Conservation (phyloP, 2,888 invertebrate genomes). For the Nomada fabriciana region DNA sequence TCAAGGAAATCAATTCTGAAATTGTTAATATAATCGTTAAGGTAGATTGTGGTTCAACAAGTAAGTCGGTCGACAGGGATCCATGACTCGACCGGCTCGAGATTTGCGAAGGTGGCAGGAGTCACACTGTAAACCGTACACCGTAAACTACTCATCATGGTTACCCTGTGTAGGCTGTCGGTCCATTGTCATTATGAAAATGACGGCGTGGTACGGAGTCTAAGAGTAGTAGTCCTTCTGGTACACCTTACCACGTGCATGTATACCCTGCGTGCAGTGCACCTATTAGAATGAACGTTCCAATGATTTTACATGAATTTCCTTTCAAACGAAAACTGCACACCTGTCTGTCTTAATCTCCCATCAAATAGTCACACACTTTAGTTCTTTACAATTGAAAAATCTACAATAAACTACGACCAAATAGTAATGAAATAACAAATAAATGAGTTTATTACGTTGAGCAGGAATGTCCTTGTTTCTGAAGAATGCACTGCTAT, state of each 20-base stretch:
- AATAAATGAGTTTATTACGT: too few species aligned
- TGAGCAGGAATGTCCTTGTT: too few species aligned
- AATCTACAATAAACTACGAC: too few species aligned
- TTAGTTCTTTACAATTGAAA: too few species aligned
- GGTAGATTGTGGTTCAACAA: constrained; percentile 9
- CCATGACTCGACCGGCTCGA: constrained; percentile 54
- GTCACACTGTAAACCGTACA: constrained; percentile 66
- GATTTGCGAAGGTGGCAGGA: constrained; percentile 75
- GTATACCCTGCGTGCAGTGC: constrained; percentile 11
- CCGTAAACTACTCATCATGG: constrained; percentile 75
- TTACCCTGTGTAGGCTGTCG: constrained; percentile 65
- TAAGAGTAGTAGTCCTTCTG: constrained; percentile 64
- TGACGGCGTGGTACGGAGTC: constrained; percentile 67
- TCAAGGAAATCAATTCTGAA: not conserved
- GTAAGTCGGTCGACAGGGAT: constrained; percentile 29
- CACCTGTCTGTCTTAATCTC: too few species aligned
- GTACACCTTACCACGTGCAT: constrained; percentile 50
- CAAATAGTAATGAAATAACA: too few species aligned
- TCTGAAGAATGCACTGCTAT: too few species aligned
- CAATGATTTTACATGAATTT: constrained; percentile 4
- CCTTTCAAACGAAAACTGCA: not conserved
- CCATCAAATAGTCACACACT: too few species aligned
- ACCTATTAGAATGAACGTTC: constrained; percentile 6
- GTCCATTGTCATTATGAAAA: constrained; percentile 77
- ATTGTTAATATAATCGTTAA: constrained; percentile 19